Conservation (phyloP, 2,888 invertebrate genomes). For the Rhingia rostrata region DNA sequence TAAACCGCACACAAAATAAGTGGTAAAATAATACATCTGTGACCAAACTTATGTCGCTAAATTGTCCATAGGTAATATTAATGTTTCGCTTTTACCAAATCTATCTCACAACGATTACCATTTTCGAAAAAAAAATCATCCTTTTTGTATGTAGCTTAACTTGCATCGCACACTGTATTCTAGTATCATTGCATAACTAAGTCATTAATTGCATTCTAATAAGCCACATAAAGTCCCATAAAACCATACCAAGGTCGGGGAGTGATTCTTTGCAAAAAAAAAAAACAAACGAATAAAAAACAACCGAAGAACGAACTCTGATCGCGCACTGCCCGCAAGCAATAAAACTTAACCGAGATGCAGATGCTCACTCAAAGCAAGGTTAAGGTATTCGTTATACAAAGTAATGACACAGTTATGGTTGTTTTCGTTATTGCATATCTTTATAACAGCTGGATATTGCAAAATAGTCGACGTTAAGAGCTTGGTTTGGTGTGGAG, state of each 20-base stretch:
- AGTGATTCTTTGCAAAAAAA: constrained; percentile 49
- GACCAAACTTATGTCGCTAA: too few relatives aligned
- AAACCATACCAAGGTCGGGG: constrained; percentile 68
- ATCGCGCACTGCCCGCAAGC: constrained; percentile 31
- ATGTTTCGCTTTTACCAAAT: too few relatives aligned
- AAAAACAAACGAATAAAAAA: constrained; percentile 29
- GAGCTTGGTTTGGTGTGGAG: constrained; percentile 37
- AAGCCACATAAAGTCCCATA: constrained; percentile 64
- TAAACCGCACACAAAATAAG: too few relatives aligned
- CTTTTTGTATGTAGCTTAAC: too few relatives aligned
- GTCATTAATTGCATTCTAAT: constrained; percentile 66
- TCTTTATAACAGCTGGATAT: constrained; percentile 70
- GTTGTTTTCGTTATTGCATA: constrained; percentile 69
- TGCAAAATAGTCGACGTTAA: constrained; percentile 70
- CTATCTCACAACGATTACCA: too few relatives aligned
- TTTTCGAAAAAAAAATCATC: too few relatives aligned
- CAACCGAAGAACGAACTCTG: constrained; percentile 27
- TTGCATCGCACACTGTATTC: constrained; percentile 3
- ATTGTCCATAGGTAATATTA: too few relatives aligned
- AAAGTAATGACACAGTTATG: constrained; percentile 71
- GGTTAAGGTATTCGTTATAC: constrained; percentile 72
- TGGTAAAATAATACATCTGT: too few relatives aligned
- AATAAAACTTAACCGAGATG: constrained; percentile 51
- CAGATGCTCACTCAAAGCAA: constrained; percentile 69
- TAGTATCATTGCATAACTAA: constrained; percentile 43